Base-by-base conservation (phyloP, 2,113 vertebrate species). In the Prietella phreatophila region DNA sequence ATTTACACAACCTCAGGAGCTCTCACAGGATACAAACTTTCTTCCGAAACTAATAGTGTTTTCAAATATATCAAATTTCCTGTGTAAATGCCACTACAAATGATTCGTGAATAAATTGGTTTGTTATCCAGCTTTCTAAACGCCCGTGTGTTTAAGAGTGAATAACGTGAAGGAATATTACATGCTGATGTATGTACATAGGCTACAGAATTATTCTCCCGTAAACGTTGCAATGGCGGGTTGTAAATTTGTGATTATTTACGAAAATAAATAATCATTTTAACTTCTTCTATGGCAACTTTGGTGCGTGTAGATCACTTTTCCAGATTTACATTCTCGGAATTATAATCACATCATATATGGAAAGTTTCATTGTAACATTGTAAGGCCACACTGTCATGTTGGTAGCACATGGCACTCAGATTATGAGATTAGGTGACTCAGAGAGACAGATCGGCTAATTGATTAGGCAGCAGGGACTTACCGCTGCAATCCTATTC, bases 361-460 rank as follows among this genome's bases (percentile, higher is more conserved):
- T 14, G 10, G 5, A 20, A 25, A 60, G 56, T 36, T 13, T 11
- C 42, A 39, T 47, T 82, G 33, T 61, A 19, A 19, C 80, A 20
- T 69, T 79, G 55, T 71, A 76, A 58, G 83, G 81, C 84, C 88
- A 83, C 88, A 88, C 86, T 91, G 90, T 84, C 56, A 94, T 93
- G 27, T 93, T 83, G 91, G 91, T 83, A 95, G 93, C 96, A 97
- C 96, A 97, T 96, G 97, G 97, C 89, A 90, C 89, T 91, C 87
- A 93, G 96, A 97, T 97, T 97, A 97, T 85, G 91, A 92, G 95
- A 95, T 98, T 97, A 97, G 79, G 90, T 94, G 95, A 94, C 94
- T 95, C 95, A 95, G 89, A 95, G 94, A 95, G 42, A 0, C 87
- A 94, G 94, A 95, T 95, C 93, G 92, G 91, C 89, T 96, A 96